Conservation (phyloP, 2,113 vertebrate genomes). For the Enhydra lutris region DNA sequence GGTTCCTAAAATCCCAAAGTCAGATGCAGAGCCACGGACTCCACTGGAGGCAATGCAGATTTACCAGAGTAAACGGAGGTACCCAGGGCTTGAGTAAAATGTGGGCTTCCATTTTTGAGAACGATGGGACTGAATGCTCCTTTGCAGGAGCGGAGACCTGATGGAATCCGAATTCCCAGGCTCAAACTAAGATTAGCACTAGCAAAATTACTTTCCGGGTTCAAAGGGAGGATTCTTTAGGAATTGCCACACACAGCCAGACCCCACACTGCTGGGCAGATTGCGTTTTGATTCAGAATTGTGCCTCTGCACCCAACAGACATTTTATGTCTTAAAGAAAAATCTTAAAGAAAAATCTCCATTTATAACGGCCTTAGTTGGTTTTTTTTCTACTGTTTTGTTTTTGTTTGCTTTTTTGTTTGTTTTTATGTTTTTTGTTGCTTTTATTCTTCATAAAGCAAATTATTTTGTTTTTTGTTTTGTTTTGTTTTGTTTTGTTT, state of each 20-base stretch:
- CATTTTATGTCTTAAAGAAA: background rate
- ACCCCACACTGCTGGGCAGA: background rate
- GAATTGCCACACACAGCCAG: background rate
- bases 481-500: too few relatives aligned
- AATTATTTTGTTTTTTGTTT: background rate
- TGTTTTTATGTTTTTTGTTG: background rate
- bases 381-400: background rate
- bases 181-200: background rate
- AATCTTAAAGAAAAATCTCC: background rate
- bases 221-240: background rate
- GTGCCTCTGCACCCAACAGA: background rate
- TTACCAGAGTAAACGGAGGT: background rate
- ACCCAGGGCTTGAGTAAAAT: background rate
- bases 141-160: background rate
- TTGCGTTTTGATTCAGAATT: background rate
- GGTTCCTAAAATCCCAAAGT: conserved; percentile 34
- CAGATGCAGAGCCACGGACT: background rate
- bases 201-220: background rate
- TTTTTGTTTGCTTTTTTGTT: background rate
- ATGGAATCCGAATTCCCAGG: background rate
- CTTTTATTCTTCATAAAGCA: background rate
- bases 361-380: background rate
- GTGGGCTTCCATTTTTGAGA: background rate
- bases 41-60: background rate
- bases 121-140: background rate